phyloP scores from a whole-genome alignment of 2,113 vertebrate species.

The Sylvia atricapilla region DNA sequence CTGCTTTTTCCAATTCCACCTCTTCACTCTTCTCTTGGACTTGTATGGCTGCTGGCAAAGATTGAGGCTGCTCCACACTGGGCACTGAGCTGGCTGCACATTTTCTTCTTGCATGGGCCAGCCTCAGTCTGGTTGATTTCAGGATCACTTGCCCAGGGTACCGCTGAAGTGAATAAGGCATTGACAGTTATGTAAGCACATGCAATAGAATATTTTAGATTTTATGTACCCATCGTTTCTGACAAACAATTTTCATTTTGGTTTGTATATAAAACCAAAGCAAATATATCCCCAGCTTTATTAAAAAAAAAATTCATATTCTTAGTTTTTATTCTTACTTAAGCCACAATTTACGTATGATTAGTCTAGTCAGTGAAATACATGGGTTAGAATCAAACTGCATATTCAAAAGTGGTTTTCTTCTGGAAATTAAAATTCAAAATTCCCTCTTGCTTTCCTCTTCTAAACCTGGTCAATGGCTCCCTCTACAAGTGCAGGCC shows the following conservation, averaged over 20 bases:
- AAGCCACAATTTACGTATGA: not conserved
- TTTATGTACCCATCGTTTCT: not conserved
- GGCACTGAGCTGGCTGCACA: slow-evolving; percentile 30
- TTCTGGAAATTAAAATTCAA: not conserved
- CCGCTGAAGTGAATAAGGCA: slow-evolving; percentile 70
- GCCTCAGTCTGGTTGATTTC: slow-evolving; percentile 86
- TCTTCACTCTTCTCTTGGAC: slow-evolving; percentile 65
- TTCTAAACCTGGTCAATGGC: not conserved
- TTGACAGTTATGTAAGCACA: not conserved
- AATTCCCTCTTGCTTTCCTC: not conserved
- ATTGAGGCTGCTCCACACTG: slow-evolving; percentile 62
- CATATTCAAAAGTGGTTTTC: not conserved
- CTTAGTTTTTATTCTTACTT: not conserved
- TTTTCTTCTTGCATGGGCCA: slow-evolving; percentile 79
- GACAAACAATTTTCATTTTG: not conserved
- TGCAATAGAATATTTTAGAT: not conserved
- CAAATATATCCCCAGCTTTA: not conserved
- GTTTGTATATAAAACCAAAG: not conserved
- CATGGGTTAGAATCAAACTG: not conserved
- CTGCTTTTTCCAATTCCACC: slow-evolving; percentile 53
- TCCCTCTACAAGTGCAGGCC: not conserved
- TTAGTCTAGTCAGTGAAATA: not conserved
- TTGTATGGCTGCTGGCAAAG: slow-evolving; percentile 75
- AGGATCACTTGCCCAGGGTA: slow-evolving; percentile 94
- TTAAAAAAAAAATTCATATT: rapidly evolving